Base-by-base conservation (phyloP, 2,888 invertebrate species). In the Leptodirus hochenwartii region DNA sequence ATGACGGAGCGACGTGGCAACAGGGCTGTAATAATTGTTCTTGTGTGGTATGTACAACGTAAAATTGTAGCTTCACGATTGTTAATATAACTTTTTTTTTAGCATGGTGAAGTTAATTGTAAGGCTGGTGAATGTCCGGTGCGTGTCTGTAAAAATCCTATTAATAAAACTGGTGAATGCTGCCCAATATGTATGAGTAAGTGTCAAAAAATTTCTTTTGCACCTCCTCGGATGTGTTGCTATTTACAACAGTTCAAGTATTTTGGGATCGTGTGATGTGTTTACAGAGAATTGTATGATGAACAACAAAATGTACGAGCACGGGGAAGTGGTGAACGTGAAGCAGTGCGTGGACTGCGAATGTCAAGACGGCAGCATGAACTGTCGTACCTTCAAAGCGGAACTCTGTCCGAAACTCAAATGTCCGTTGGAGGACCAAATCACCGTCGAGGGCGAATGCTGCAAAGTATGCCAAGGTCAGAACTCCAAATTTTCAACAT, bases 401-500 rank as follows among this genome's bases (percentile, higher is more conserved):
- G 69, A 72, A 45, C 66, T 64, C 33, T 87, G 87, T 56, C 82
- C 84, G 27, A 63, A 66, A 43, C 64, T 85, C 42, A 67, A 73
- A 30, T 87, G 87, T 58, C 75, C 79, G 38, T 61, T 64, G 29
- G 65, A 68, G 38, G 69, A 80, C 49, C 80, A 81, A 58, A 74
- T 85, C 53, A 71, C 71, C 43, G 77, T 81, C 36, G 74, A 78
- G 28, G 84, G 78, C 34, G 78, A 82, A 54, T 88, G 87, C 61
- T 88, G 88, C 64, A 80, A 80, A 54, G 79, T 81, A 51, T 88
- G 88, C 56, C 78, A 77, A 60, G 85, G 85, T 81, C 56, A 39
- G 30, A 26, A 8, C n/a, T 20, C 6, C 20, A 8, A 20, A 20
- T 20, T n/a, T 20, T 20, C 8, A 20, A n/a, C 20, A 20, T 20